A percentile compares a stretch with the other conserved stretches of the same genome.
Conservation (phyloP, 1,140 invertebrate genomes). For the Bombus breviceps region DNA sequence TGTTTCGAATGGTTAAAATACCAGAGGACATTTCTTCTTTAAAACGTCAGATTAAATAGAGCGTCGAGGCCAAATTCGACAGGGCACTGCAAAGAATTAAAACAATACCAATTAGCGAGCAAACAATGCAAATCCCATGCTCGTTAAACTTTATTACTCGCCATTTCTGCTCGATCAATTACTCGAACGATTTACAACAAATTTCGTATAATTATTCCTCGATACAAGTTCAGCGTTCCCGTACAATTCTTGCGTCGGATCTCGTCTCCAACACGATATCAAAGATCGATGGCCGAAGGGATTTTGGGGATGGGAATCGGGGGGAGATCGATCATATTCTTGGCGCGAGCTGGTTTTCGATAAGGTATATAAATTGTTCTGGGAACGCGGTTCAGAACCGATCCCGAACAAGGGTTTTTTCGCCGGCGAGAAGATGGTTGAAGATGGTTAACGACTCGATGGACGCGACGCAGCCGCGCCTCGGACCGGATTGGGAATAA, state of each 20-base stretch:
- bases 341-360: neutral
- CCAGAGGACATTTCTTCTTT: neutral
- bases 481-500: conserved; percentile 36
- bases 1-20: neutral
- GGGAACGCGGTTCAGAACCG: conserved; percentile 36
- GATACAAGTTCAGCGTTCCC: neutral
- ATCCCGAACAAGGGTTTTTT: conserved; percentile 30
- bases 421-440: neutral
- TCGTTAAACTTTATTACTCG: neutral
- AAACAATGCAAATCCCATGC: neutral
- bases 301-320: neutral
- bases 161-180: neutral
- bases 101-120: neutral
- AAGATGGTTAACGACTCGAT: conserved; percentile 38
- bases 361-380: conserved; percentile 53
- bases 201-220: neutral
- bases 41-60: neutral
- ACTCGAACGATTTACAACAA: conserved; percentile 6
- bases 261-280: neutral
- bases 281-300: neutral
- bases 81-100: neutral
- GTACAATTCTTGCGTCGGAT: neutral
- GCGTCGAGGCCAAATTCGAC: neutral
- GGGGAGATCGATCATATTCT: conserved; percentile 16
- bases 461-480: neutral